Percentiles rank a stretch among this genome's conserved stretches.
Evolutionary conservation across 2,797 vertebrate genomes (phyloP).

Genomic region (Bradypodion ventrale): DNA sequence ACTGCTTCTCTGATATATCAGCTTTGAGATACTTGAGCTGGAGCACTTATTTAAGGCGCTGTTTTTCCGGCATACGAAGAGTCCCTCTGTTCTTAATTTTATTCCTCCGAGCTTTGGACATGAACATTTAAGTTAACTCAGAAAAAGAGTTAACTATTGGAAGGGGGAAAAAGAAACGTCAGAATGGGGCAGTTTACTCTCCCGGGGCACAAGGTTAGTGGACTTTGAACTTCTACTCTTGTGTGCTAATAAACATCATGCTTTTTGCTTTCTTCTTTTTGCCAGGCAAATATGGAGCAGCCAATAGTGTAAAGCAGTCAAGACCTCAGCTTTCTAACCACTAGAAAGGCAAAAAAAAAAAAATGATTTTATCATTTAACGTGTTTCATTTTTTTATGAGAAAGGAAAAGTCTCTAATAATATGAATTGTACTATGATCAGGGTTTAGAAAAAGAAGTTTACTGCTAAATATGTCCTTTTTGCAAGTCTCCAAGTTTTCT

Average conservation of each 20-base stretch:
- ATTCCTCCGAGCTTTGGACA: slow-evolving; percentile 12
- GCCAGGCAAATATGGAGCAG: neutral
- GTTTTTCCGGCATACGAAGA: slow-evolving; percentile 21
- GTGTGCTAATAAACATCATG: slow-evolving; percentile 3
- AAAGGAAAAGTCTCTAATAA: neutral
- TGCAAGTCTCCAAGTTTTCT: neutral
- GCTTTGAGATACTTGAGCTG: slow-evolving; percentile 23
- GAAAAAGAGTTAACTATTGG: slow-evolving; percentile 26
- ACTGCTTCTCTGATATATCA: slow-evolving; percentile 33
- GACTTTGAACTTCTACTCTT: neutral
- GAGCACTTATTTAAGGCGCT: slow-evolving; percentile 8
- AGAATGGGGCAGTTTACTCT: slow-evolving; percentile 48
- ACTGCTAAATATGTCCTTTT: neutral
- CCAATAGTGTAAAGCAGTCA: neutral
- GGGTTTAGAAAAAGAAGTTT: neutral
- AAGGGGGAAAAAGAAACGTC: neutral
- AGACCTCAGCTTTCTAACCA: neutral
- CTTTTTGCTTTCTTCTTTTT: slow-evolving; percentile 7
- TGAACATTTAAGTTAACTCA: slow-evolving; percentile 36
- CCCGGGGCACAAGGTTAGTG: slow-evolving; percentile 69
- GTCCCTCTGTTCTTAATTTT: neutral
- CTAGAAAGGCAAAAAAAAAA: neutral
- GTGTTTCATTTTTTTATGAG: neutral
- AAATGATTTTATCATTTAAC: neutral
- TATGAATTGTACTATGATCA: neutral